Conservation (phyloP, 2,888 invertebrate species). For the Hydrotaea diabolus region DNA sequence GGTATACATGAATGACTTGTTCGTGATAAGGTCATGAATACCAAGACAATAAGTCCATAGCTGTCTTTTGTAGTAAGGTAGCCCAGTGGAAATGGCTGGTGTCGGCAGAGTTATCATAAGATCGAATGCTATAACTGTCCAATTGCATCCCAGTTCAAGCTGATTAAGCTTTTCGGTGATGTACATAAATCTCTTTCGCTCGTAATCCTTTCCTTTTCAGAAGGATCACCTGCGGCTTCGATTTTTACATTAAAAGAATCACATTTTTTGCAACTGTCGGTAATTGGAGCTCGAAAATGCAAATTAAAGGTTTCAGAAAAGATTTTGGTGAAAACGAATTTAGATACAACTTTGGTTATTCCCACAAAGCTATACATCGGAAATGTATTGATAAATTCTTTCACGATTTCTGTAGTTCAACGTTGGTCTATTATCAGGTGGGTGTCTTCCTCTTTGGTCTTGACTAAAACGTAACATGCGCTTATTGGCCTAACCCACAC, state of each 20-base stretch:
- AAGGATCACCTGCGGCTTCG: too few relatives aligned
- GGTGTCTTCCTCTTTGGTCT: too few relatives aligned
- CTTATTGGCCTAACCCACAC: too few relatives aligned
- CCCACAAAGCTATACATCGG: too few relatives aligned
- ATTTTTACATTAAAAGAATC: conserved; percentile 51
- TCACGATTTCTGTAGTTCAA: too few relatives aligned
- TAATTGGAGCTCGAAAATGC: conserved; percentile 61
- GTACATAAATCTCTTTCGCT: conserved; percentile 55
- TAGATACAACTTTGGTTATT: neutral
- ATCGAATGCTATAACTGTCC: conserved; percentile 29
- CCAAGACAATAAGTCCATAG: too few relatives aligned
- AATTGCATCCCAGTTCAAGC: conserved; percentile 58
- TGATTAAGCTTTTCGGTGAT: conserved; percentile 63
- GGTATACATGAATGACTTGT: too few relatives aligned
- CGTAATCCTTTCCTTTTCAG: conserved; percentile 42
- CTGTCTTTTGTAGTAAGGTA: conserved; percentile 59
- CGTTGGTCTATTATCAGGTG: too few relatives aligned
- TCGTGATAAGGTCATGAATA: too few relatives aligned
- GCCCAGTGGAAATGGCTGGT: conserved; percentile 55
- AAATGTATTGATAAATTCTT: too few relatives aligned
- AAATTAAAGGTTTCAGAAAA: conserved; percentile 65
- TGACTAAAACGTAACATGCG: too few relatives aligned
- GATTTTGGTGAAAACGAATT: conserved; percentile 53
- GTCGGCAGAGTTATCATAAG: conserved; percentile 59
- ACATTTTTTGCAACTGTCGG: conserved; percentile 63